phyloP scores from a whole-genome alignment of 2,113 vertebrate genomes.

The Capreolus pygargus region DNA sequence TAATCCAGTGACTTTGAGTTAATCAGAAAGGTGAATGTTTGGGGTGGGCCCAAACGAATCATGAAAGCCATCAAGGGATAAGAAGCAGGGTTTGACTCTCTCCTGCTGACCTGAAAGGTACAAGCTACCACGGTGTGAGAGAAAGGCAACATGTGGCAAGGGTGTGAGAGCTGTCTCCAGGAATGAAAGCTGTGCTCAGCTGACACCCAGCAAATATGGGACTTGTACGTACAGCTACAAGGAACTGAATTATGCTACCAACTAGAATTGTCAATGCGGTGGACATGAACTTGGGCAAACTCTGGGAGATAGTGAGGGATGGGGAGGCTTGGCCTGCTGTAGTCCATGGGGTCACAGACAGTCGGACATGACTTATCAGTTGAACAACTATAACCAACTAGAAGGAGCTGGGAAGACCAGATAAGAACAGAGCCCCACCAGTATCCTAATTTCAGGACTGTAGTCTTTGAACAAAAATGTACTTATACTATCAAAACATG shows the following conservation, averaged over 20 bases:
- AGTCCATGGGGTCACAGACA: neutral
- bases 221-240: neutral
- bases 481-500: no score
- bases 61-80: neutral
- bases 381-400: neutral
- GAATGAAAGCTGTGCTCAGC: neutral
- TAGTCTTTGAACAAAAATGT: neutral
- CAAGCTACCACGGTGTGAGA: neutral
- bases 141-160: neutral
- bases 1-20: neutral
- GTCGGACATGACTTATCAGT: fast-evolving
- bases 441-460: neutral
- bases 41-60: neutral
- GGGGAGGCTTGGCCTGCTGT: neutral
- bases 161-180: neutral
- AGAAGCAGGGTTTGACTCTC: neutral
- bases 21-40: neutral
- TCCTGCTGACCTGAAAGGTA: neutral
- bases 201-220: neutral
- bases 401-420: neutral
- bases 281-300: neutral
- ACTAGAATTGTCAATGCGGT: neutral
- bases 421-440: neutral
- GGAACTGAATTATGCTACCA: neutral
- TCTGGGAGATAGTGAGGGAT: neutral